Evolutionary conservation across 2,888 invertebrate genomes (phyloP).

Genomic region (Volucella inanis): DNA sequence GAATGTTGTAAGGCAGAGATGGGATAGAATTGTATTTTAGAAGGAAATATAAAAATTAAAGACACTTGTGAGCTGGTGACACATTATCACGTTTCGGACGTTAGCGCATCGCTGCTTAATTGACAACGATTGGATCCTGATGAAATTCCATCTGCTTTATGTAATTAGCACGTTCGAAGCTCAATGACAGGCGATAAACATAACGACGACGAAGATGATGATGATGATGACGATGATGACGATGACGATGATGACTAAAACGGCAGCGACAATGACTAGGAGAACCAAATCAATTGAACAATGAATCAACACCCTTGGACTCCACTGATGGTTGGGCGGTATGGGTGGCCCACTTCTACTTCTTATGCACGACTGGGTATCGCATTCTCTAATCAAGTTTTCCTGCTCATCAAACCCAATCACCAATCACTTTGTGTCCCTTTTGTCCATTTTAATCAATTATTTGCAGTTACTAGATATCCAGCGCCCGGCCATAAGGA

Average conservation of each 20-base stretch:
- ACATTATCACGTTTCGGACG: conserved; percentile 67
- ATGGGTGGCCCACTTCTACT: background rate
- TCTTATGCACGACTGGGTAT: conserved; percentile 58
- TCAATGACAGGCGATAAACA: conserved; percentile 60
- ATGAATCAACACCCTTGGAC: conserved; percentile 35
- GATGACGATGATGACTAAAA: background rate
- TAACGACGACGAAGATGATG: conserved; percentile 49
- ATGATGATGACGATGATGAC: conserved; percentile 30
- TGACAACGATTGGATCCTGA: conserved; percentile 45
- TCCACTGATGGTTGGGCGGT: background rate
- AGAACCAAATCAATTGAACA: conserved; percentile 51
- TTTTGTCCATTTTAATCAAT: conserved; percentile 66
- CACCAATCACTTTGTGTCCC: conserved; percentile 70
- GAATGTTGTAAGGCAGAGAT: background rate
- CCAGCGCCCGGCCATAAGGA: background rate
- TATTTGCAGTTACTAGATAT: conserved; percentile 65
- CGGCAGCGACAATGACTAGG: conserved; percentile 22
- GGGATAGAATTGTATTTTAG: conserved; percentile 44
- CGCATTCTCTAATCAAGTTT: conserved; percentile 70
- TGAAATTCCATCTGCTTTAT: conserved; percentile 69
- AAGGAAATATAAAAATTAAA: conserved; percentile 61
- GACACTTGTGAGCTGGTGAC: conserved; percentile 43
- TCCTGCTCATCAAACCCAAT: conserved; percentile 73
- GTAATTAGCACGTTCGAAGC: conserved; percentile 70
- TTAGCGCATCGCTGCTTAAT: conserved; percentile 64